Base-by-base conservation (phyloP, 2,888 invertebrate genomes). In the Caenorhabditis japonica region DNA sequence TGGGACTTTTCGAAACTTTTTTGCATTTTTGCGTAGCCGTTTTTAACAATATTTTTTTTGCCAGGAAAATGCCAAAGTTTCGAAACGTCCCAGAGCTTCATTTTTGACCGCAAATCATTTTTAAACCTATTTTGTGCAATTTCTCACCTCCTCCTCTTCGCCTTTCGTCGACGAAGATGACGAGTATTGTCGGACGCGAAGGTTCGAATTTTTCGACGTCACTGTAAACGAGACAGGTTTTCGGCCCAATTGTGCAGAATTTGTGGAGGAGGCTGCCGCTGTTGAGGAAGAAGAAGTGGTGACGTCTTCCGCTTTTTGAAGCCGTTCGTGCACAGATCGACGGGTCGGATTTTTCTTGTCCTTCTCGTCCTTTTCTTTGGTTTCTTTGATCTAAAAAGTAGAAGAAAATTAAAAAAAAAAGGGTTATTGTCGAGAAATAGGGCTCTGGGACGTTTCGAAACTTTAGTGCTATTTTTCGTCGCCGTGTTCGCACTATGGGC, bases 201-300 rank as follows among this genome's bases (percentile, higher is more conserved):
- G n/a, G n/a, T n/a, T n/a, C 21, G 60, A 21, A 7, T 43, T 12
- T 23, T 70, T 58, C 17, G 33, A 41, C 27, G 44, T 38, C 4
- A 68, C 36, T 21, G 56, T 58, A 34, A 62, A 69, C 3, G 60
- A 69, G 30, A 69, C 69, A 8, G 69, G 69, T 55, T 70, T 70
- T 15, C 60, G 47, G 7, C 7, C 33, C 2, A 49, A n/a, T 13
- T 27, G 13, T 8, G 39, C 41, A 4, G 10, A 13, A 15, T 19
- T 21, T 47, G 19, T 59, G 8, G 53, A 30, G 8, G 19, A 33
- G n/a, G n/a, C n/a, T n/a, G n/a, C n/a, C n/a, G n/a, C n/a, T 10
- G 44, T 8, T 36, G 56, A 34, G 19, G 58, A 33, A 1, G 46
- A 3, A 8, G 46, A 44, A 17, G 12, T 15, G 10, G 36, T 36